Percentiles rank a stretch among this genome's conserved stretches.
Evolutionary conservation across 1,140 invertebrate species (phyloP).

Genomic region (Pemphigus obesinymphae): DNA sequence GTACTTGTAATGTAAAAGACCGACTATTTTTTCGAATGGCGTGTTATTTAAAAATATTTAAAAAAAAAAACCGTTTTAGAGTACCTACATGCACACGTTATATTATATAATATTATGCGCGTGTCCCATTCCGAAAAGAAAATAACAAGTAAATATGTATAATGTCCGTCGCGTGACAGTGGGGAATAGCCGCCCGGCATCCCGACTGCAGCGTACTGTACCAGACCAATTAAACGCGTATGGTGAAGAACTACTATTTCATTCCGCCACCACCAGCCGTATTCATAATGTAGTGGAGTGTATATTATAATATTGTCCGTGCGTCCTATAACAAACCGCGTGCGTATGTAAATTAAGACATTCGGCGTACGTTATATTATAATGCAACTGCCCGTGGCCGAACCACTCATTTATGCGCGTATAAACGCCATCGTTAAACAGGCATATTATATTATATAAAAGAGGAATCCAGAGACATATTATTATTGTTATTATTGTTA

Average conservation of each 20-base stretch:
- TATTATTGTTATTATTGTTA: background rate
- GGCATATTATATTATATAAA: background rate
- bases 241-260: too few relatives aligned
- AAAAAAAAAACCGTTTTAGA: too few relatives aligned
- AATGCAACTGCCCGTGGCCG: slow-evolving; percentile 1
- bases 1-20: too few relatives aligned
- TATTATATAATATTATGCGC: background rate
- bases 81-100: too few relatives aligned
- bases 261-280: background rate
- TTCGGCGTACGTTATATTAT: background rate
- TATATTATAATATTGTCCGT: background rate
- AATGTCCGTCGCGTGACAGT: background rate
- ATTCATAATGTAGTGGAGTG: background rate
- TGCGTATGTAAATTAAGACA: slow-evolving; percentile 8
- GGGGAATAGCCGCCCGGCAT: background rate
- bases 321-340: background rate
- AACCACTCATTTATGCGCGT: background rate
- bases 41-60: too few relatives aligned
- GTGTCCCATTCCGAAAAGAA: background rate
- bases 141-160: background rate
- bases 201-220: background rate
- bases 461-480: background rate
- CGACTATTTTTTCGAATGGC: too few relatives aligned
- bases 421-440: background rate
- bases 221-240: background rate